Conservation (phyloP, 37 sponge, comb jelly and placozoan genomes). For the Trichoplax adhaerens region DNA sequence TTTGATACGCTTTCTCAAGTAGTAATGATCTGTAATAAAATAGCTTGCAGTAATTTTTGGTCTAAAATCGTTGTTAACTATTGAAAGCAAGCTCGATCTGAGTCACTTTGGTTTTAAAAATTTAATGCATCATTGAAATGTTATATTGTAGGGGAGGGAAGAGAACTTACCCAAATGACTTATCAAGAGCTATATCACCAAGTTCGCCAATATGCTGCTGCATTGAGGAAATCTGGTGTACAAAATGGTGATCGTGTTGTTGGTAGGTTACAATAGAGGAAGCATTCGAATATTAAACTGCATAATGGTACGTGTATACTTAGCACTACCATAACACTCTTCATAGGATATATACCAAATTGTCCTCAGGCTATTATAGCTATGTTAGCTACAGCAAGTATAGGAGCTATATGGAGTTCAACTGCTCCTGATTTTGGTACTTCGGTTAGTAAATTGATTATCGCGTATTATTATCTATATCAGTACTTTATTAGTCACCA, state of each 20-base stretch:
- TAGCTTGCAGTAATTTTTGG: no score
- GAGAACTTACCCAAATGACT: constrained; percentile 24
- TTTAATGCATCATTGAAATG: neutral
- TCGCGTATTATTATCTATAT: neutral
- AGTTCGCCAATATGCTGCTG: constrained; percentile 50
- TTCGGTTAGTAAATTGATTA: constrained; percentile 38
- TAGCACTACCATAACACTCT: neutral
- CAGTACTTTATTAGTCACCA: neutral
- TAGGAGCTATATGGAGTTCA: constrained; percentile 92
- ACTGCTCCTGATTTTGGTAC: constrained; percentile 98
- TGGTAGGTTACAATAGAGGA: constrained; percentile 23
- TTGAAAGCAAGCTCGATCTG: no score
- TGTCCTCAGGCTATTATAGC: constrained; percentile 75
- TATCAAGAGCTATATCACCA: constrained; percentile 44
- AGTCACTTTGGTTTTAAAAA: no score
- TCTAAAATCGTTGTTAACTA: no score
- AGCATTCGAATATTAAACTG: neutral
- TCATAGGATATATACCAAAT: constrained; percentile 83
- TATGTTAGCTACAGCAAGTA: constrained; percentile 81
- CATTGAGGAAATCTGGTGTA: constrained; percentile 62
- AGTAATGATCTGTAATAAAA: no score
- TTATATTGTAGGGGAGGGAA: constrained; percentile 67
- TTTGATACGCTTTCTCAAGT: no score
- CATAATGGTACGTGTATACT: neutral
- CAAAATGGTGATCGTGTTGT: constrained; percentile 65